These are phyloP conservation scores for Columba livia DNA, from an alignment of 2,113 vertebrate genomes.

Conservation along the genomic window DNA sequence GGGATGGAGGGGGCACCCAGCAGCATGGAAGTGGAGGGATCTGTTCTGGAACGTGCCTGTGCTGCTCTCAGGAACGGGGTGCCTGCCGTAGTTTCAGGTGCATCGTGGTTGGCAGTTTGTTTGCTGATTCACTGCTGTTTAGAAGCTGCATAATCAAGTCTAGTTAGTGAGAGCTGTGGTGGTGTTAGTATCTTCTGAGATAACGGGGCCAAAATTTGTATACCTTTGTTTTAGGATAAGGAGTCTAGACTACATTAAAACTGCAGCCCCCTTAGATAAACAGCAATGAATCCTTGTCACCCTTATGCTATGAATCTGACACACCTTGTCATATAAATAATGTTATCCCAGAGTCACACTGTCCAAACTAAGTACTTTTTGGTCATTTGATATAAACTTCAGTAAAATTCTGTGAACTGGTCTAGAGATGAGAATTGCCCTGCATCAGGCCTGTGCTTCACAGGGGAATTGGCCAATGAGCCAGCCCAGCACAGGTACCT, in stretches of 20 bases:
- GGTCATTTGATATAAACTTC: neutral
- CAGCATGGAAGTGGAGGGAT: conserved; percentile 32
- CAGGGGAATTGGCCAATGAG: neutral
- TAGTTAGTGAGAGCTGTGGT: neutral
- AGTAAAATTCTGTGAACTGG: neutral
- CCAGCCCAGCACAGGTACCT: neutral
- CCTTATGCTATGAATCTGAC: neutral
- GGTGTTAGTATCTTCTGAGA: neutral
- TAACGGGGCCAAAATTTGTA: neutral
- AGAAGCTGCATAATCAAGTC: neutral
- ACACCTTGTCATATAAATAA: neutral
- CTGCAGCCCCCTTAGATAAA: neutral
- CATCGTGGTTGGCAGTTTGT: neutral
- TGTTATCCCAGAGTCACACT: neutral
- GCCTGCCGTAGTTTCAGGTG: neutral
- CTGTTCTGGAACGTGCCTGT: neutral
- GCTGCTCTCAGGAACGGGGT: neutral
- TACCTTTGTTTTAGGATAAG: neutral
- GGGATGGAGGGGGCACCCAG: conserved; percentile 8
- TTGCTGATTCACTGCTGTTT: neutral
- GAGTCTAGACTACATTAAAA: neutral
- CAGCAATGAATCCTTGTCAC: neutral
- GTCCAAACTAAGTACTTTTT: neutral
- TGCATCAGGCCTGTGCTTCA: neutral
- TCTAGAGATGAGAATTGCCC: neutral